These are phyloP conservation scores for Saccostrea cuccullata DNA, from an alignment of 1,140 invertebrate genomes.

Conservation along the genomic window DNA sequence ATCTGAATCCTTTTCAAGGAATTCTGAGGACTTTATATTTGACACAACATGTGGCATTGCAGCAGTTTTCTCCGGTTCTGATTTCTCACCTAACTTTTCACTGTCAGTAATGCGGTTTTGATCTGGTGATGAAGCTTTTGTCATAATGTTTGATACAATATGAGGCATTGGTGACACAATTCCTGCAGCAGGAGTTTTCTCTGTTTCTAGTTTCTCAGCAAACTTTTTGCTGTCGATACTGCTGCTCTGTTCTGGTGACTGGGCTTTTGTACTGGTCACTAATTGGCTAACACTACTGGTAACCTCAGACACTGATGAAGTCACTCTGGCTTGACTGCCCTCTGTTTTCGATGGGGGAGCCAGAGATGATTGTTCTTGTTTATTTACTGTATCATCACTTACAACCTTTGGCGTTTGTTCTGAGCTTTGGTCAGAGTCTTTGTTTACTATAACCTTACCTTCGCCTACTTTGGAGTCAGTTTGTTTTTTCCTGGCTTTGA, in stretches of 20 bases:
- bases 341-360: neutral
- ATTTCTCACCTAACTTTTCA: neutral
- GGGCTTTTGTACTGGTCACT: conserved; percentile 6
- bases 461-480: conserved; percentile 53
- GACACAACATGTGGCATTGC: neutral
- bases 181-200: neutral
- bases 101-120: neutral
- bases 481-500: conserved; percentile 57
- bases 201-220: neutral
- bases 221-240: neutral
- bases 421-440: conserved; percentile 40
- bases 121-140: neutral
- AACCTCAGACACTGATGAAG: conserved; percentile 30
- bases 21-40: conserved; percentile 8
- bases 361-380: conserved; percentile 14
- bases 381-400: conserved; percentile 1
- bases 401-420: neutral
- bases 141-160: neutral
- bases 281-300: neutral
- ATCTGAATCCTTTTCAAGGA: conserved; percentile 33
- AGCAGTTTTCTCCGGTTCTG: neutral
- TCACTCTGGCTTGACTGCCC: conserved; percentile 27
- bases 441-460: conserved; percentile 53
- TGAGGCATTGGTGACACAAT: neutral
- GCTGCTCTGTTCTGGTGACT: conserved; percentile 30